Conservation (phyloP, 2,797 vertebrate genomes). For the Squalus acanthias region DNA sequence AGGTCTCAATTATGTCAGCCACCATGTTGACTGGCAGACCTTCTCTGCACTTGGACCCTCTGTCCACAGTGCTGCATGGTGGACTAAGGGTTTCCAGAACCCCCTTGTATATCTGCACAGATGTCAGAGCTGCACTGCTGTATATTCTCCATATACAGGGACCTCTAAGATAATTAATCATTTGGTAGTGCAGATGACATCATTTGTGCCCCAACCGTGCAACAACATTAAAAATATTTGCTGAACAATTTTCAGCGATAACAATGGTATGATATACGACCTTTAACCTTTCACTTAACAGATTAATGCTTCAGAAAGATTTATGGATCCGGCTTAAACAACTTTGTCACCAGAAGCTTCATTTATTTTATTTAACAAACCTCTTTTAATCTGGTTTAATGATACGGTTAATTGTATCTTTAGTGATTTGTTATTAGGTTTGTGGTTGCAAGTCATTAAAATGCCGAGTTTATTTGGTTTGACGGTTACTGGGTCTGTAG, state of each 20-base stretch:
- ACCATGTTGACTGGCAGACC: background rate
- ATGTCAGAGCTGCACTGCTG: background rate
- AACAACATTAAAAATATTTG: background rate
- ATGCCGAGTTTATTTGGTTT: background rate
- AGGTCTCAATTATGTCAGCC: background rate
- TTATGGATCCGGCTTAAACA: background rate
- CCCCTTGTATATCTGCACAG: background rate
- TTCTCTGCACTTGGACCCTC: background rate
- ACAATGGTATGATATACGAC: background rate
- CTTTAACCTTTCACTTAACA: background rate
- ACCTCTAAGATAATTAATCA: background rate
- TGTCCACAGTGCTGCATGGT: background rate
- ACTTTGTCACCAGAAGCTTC: background rate
- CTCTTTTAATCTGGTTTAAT: conserved; percentile 21
- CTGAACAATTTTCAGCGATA: background rate
- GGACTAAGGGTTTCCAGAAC: background rate
- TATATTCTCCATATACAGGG: background rate
- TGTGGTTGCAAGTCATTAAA: background rate
- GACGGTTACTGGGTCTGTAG: background rate
- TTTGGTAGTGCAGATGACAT: background rate
- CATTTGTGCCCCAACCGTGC: background rate
- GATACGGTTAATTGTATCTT: background rate
- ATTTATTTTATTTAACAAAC: conserved; percentile 6
- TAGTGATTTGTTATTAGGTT: background rate
- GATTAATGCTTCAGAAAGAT: conserved; percentile 4